phyloP scores from a whole-genome alignment of 2,113 vertebrate genomes.

The Rafetus swinhoei region DNA sequence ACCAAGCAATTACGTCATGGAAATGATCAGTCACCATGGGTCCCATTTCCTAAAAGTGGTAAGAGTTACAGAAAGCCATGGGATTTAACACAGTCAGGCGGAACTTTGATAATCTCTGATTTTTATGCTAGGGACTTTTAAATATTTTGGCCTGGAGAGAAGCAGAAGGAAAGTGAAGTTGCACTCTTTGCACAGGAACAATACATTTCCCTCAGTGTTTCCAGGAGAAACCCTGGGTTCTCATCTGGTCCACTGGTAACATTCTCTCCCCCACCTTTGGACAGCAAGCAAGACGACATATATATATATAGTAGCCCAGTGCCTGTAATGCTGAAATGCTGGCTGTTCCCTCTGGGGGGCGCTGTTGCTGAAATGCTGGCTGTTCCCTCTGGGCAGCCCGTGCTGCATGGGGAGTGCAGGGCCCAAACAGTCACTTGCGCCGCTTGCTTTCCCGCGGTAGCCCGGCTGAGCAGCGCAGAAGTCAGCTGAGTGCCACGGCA shows the following conservation, averaged over 20 bases:
- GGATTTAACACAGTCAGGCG: background rate
- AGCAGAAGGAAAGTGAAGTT: background rate
- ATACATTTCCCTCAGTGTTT: background rate
- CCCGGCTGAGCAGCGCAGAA: too few relatives aligned
- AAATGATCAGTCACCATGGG: background rate
- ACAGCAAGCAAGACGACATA: too few relatives aligned
- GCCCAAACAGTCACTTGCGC: too few relatives aligned
- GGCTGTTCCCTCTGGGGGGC: too few relatives aligned
- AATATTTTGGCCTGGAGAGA: background rate
- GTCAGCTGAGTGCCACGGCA: too few relatives aligned
- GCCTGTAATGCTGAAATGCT: too few relatives aligned
- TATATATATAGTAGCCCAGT: too few relatives aligned
- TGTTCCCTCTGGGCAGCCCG: too few relatives aligned
- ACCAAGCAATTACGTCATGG: background rate
- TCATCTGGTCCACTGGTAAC: background rate
- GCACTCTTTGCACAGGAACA: slow-evolving; percentile 1
- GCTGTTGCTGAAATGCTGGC: too few relatives aligned
- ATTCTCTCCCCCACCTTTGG: background rate
- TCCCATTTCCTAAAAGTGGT: background rate
- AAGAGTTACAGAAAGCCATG: background rate
- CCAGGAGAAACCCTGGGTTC: background rate
- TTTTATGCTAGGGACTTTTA: slow-evolving; percentile 15
- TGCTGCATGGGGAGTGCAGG: too few relatives aligned
- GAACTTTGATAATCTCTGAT: background rate
- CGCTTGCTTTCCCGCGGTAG: too few relatives aligned